Base-by-base conservation (phyloP, 2,888 invertebrate genomes). In the Plebejus argus region DNA sequence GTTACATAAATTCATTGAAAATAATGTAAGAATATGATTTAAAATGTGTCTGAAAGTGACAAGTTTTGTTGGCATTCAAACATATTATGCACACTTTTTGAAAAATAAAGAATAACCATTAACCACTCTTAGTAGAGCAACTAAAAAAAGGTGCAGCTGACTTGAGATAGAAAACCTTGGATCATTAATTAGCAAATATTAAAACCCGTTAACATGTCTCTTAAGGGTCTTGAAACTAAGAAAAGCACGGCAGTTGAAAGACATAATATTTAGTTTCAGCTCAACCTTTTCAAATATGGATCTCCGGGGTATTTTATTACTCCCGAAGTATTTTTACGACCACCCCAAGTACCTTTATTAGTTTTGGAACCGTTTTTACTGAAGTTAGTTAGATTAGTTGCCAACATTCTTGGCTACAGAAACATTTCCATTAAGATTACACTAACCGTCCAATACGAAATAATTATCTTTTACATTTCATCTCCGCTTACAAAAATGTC, bases 401-500 rank as follows among this genome's bases (percentile, higher is more conserved):
- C 15, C 45, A 74, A 74, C 28, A 53, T 74, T 53, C 49, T 28
- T 23, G 74, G 28, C 53, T 66, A 72, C 74, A 74, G 18, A 53
- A 74, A 74, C 74, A 74, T 74, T 74, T 74, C 74, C 74, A 74
- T 74, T 74, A 15, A 53, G 74, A 74, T 74, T 74, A 49, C 18
- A 74, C 28, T 74, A 23, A 53, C 74, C 74, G 49, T 71, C 35
- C 33, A 70, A 72, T 72, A 72, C 28, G 49, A 49, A 53, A 74
- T 53, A 74, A 74, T 74, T 74, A 74, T 53, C 49, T 74, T 18
- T 53, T 74, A 74, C 74, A 28, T 74, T 74, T 74, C 74, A 53
- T 74, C 74, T 74, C 74, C 49, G 74, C 74, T 74, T 74, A 74
- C 74, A 74, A 74, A 81, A 81, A 79, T 81, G 80, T 81, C 80